These are phyloP conservation scores for Hololepta plana DNA, from an alignment of 2,888 invertebrate species.

Conservation along the genomic window DNA sequence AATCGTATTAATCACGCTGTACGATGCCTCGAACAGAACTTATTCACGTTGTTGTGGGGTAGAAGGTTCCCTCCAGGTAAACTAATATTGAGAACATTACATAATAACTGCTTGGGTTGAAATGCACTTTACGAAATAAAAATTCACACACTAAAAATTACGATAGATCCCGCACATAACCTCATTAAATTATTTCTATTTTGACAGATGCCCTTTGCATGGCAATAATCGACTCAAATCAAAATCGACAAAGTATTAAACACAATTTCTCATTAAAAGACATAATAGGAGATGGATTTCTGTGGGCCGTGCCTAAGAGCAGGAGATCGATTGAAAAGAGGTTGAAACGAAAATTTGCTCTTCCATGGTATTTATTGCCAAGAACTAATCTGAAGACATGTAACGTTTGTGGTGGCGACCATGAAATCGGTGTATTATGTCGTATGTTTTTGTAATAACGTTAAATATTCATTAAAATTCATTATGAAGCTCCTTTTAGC, in stretches of 20 bases:
- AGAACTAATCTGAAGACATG: constrained; percentile 62
- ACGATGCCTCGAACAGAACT: constrained; percentile 26
- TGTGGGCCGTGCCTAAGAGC: constrained; percentile 68
- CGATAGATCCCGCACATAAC: too few relatives aligned
- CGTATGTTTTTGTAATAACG: constrained; percentile 35
- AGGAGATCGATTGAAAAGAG: constrained; percentile 62
- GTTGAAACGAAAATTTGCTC: constrained; percentile 52
- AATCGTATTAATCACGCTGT: constrained; percentile 20
- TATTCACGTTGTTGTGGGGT: constrained; percentile 20
- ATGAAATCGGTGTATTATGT: constrained; percentile 64
- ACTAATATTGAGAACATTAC: constrained; percentile 9
- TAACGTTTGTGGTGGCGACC: constrained; percentile 65
- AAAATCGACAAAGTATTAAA: too few relatives aligned
- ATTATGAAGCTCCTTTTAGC: constrained; percentile 45
- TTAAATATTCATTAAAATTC: too few relatives aligned
- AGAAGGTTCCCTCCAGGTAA: constrained; percentile 31
- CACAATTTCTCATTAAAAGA: constrained; percentile 45
- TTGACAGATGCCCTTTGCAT: constrained; percentile 20
- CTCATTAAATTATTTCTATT: too few relatives aligned
- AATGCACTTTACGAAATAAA: too few relatives aligned
- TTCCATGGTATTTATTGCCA: constrained; percentile 42
- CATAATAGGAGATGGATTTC: constrained; percentile 50
- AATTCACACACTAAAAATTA: too few relatives aligned
- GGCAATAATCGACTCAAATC: constrained; percentile 15
- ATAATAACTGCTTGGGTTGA: too few relatives aligned